Percentiles rank a stretch among this genome's conserved stretches.
Conservation (phyloP, 92 coral and sea anemone genomes). For the Palythoa grandis region DNA sequence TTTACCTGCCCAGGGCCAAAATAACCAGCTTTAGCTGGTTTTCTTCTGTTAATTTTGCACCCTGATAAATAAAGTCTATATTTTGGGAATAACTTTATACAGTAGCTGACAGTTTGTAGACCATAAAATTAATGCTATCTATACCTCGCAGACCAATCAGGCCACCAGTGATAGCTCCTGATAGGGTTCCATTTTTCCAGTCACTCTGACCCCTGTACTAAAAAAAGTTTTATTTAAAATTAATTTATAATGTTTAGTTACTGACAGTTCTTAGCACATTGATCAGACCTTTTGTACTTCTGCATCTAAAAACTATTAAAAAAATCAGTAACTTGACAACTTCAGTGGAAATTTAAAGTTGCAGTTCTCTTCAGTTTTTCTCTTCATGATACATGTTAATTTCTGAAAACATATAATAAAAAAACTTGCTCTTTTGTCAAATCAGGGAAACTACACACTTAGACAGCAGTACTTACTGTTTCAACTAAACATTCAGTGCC, state of each 20-base stretch:
- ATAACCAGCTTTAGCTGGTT: no score
- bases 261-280: background rate
- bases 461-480: slow-evolving; percentile 73
- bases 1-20: no score
- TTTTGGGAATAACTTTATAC: no score
- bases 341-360: no score
- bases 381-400: no score
- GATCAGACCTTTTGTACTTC: no score
- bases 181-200: slow-evolving; percentile 98
- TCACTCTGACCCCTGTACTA: slow-evolving; percentile 97
- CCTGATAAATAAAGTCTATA: no score
- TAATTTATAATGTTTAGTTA: background rate
- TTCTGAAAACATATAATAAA: background rate
- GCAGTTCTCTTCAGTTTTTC: no score
- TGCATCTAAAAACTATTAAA: no score
- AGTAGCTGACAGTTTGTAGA: no score
- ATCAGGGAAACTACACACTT: background rate
- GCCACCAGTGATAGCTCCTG: slow-evolving; percentile 97
- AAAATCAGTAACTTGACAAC: no score
- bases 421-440: background rate
- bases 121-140: background rate
- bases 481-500: slow-evolving; percentile 99
- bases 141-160: slow-evolving; percentile 93
- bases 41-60: no score
- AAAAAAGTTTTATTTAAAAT: background rate